Percentiles rank a stretch among this genome's conserved stretches.
Evolutionary conservation across 1,140 invertebrate species (phyloP).

Genomic region (Calephelis virginiensis): DNA sequence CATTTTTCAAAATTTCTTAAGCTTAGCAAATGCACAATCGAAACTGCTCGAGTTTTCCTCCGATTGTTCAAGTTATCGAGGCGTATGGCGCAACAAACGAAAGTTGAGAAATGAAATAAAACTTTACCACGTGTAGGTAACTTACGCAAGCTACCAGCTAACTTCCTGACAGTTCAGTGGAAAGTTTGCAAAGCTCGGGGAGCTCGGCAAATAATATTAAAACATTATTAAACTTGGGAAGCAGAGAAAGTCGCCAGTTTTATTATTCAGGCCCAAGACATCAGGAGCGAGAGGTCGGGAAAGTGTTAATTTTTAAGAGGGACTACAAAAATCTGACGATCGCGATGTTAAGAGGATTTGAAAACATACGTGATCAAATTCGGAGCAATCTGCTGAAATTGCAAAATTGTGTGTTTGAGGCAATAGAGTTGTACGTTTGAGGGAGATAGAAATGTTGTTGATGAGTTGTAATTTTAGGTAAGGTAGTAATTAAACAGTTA

Average conservation of each 20-base stretch:
- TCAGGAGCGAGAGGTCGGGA: constrained; percentile 39
- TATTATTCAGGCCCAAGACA: constrained; percentile 64
- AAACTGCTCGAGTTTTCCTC: neutral
- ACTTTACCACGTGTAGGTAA: constrained; percentile 19
- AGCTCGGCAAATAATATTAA: constrained; percentile 60
- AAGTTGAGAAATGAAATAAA: constrained; percentile 17
- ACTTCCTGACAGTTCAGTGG: constrained; percentile 21
- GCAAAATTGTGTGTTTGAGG: neutral
- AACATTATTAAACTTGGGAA: constrained; percentile 55
- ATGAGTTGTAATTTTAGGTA: too few relatives aligned
- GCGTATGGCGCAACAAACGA: constrained; percentile 12
- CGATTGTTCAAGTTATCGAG: constrained; percentile 10
- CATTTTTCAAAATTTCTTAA: too few relatives aligned
- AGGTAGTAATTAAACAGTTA: too few relatives aligned
- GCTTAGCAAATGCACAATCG: neutral
- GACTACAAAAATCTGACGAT: constrained; percentile 49
- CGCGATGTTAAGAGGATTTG: constrained; percentile 34
- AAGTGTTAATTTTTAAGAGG: constrained; percentile 70
- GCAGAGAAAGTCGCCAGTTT: constrained; percentile 47
- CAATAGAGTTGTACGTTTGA: too few relatives aligned
- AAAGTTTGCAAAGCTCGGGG: constrained; percentile 25
- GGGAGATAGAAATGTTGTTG: too few relatives aligned
- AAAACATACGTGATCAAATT: constrained; percentile 27
- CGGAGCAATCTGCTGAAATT: neutral
- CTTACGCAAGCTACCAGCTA: constrained; percentile 18